These are phyloP conservation scores for Abramis brama DNA, from an alignment of 2,113 vertebrate genomes.

Conservation along the genomic window DNA sequence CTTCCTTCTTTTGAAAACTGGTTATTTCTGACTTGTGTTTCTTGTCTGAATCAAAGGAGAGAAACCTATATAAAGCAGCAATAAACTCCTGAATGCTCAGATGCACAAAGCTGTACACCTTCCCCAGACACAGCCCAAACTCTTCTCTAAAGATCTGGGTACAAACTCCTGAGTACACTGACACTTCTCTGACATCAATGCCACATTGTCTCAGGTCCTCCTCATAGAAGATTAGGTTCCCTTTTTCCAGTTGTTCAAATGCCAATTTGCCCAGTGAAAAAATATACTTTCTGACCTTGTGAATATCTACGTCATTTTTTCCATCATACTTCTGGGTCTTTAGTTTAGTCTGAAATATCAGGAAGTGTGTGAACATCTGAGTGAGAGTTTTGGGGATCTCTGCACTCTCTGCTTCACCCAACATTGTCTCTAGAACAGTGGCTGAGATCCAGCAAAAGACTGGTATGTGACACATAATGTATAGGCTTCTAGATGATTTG, in stretches of 20 bases:
- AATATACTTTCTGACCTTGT: neutral
- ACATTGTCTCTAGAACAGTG: neutral
- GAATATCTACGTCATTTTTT: neutral
- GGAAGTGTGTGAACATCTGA: neutral
- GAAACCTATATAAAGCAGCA: neutral
- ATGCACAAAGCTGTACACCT: constrained; percentile 12
- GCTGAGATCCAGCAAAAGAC: neutral
- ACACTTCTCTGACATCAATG: neutral
- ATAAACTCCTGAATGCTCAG: constrained; percentile 5
- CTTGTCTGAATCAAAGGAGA: neutral
- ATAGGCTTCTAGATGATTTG: neutral
- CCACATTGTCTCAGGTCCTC: neutral
- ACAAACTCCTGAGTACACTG: neutral
- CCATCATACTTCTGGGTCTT: neutral
- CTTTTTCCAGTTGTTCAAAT: neutral
- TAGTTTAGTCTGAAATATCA: neutral
- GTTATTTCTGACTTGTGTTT: neutral
- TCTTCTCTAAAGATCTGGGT: constrained; percentile 5
- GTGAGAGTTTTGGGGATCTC: constrained; percentile 12
- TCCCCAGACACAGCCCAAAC: neutral
- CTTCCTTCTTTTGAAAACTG: neutral
- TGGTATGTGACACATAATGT: neutral
- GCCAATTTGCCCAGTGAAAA: neutral
- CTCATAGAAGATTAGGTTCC: neutral
- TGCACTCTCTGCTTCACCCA: neutral